Base-by-base conservation (phyloP, 2,113 vertebrate genomes). In the Ranitomeya imitator region DNA sequence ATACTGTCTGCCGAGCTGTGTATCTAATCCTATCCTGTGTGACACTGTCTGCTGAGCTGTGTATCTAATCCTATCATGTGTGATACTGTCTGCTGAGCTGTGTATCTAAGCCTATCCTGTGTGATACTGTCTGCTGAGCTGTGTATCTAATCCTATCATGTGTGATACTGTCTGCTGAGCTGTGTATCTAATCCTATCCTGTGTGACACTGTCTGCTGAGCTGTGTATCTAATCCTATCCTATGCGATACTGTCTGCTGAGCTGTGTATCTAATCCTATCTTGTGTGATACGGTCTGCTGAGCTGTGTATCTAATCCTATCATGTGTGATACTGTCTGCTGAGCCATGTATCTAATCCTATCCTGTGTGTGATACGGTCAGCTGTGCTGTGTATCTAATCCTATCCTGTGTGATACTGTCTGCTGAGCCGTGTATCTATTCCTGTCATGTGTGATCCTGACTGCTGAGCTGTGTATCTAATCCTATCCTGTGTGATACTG, bases 251-350 rank as follows among this genome's bases (percentile, higher is more conserved):
- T 67, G 65, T 23, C 21, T 67, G n/a, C 65, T 67, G 65, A 67
- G 65, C n/a, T 67, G 65, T 67, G 65, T 67, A 67, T 67, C 65
- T 67, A 67, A 67, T 67, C 65, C 65, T 67, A 67, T 67, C n/a
- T 7, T 67, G 65, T 67, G 65, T 67, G 21, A 67, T 67, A 67
- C 65, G 23, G 21, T 12, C 21, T 67, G n/a, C 65, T 67, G 65
- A 67, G 65, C 13, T 71, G 67, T 31, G 23, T 71, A 26, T 71
- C 23, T 71, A 71, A 71, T 71, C 67, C 67, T 71, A 13, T 71
- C 67, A 11, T 71, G 67, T 71, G 67, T 71, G 67, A 45, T 45
- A 45, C 37, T 71, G n/a, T 14, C 67, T n/a, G 65, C 65, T 67
- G 65, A 67, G 65, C n/a, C 3, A n/a, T 67, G 11, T 23, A 67